Conservation (phyloP, 1,140 invertebrate species). For the Hypsibius dujardini region DNA sequence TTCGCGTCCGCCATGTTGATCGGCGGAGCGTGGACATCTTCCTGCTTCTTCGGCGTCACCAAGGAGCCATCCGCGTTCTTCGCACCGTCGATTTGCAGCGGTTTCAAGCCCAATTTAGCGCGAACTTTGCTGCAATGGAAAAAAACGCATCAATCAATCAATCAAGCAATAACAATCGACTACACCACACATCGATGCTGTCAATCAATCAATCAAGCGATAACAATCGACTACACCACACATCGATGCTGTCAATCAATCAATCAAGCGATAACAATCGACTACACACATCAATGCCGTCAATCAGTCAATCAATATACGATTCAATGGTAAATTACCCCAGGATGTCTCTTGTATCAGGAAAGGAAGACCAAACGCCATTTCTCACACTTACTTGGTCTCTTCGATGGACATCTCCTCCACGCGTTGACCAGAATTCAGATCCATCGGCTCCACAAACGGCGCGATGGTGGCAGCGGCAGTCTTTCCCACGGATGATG, state of each 20-base stretch:
- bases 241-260: too few relatives aligned
- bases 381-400: constrained; percentile 45
- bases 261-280: too few relatives aligned
- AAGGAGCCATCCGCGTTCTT: constrained; percentile 26
- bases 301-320: too few relatives aligned
- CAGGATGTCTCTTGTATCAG: constrained; percentile 9
- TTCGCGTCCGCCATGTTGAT: constrained; percentile 55
- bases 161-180: too few relatives aligned
- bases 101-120: constrained; percentile 80
- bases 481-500: too few relatives aligned
- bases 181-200: too few relatives aligned
- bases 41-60: constrained; percentile 51
- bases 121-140: constrained; percentile 45
- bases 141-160: constrained; percentile 5
- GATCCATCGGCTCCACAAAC: too few relatives aligned
- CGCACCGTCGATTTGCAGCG: constrained; percentile 49
- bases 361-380: neutral
- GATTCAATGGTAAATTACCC: neutral
- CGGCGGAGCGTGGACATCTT: constrained; percentile 82
- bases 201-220: too few relatives aligned
- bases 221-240: too few relatives aligned
- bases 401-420: constrained; percentile 59
- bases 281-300: too few relatives aligned
- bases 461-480: too few relatives aligned
- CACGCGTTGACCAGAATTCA: too few relatives aligned